Evolutionary conservation across 2,888 invertebrate species (phyloP), one percentile per base, ranked within the genome.

Genomic region (Blera fallax): DNA sequence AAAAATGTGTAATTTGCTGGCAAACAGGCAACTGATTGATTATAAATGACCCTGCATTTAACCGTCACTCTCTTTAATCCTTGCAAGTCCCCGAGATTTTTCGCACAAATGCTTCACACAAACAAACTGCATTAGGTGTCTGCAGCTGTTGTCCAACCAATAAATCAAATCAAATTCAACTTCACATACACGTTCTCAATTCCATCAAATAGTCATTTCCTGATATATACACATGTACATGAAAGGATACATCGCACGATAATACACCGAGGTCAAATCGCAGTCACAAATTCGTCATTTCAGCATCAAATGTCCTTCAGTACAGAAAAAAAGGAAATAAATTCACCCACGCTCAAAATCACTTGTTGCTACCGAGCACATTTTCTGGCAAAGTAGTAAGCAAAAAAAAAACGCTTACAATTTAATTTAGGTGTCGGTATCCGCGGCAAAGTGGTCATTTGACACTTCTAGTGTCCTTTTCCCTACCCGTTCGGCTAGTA

Each of bases 381-480:
- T 34, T 56, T 34, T 34, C 34, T n/a, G 11, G 8, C 34, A 2
- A 58, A 58, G 7, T 40, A 8, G 7, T 37, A 14, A n/a, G 18
- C 10, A n/a, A 37, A 7, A 62, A 43, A 62, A 60, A 62, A 43
- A 2, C 32, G 16, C 18, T 24, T 16, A 45, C 16, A 62, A 62
- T 62, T 62, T 29, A 62, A 29, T 29, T 43, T 45, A 27, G 27
- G 27, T 18, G 43, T 45, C 11, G 16, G 43, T 43, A 29, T 62
- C 27, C 27, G 3, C 16, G 16, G 5, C 16, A 18, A 45, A 62
- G 27, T 62, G 62, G 62, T 45, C 62, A 62, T 62, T 62, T 43
- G 43, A 62, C 16, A 29, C 62, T 29, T 62, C 29, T 18, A 62
- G 62, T 62, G 43, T 62, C 62, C 43, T 21, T 16, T 62, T 62